phyloP scores from a whole-genome alignment of 2,113 vertebrate species.

The Dipodomys merriami region DNA sequence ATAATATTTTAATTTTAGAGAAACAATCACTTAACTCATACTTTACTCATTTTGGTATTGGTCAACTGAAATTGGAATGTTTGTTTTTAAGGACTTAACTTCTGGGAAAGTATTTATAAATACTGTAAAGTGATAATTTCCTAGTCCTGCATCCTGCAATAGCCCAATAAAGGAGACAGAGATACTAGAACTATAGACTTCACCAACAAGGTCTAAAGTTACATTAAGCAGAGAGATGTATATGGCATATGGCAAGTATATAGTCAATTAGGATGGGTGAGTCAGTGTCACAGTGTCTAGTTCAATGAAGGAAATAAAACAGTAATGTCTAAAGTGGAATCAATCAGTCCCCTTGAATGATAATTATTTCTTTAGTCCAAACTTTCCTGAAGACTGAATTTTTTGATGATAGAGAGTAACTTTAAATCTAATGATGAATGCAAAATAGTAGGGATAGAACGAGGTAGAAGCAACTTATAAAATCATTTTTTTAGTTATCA shows the following conservation, averaged over 20 bases:
- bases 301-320: background rate
- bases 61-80: background rate
- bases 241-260: background rate
- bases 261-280: background rate
- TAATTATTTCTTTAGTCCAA: background rate
- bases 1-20: background rate
- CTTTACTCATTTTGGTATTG: background rate
- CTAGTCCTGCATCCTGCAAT: background rate
- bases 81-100: background rate
- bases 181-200: background rate
- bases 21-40: conserved; percentile 18
- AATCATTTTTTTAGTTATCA: background rate
- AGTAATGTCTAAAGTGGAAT: conserved; percentile 6
- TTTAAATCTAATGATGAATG: background rate
- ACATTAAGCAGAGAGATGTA: background rate
- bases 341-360: background rate
- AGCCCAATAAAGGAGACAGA: background rate
- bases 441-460: background rate
- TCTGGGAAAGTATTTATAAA: background rate
- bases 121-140: background rate
- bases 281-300: background rate
- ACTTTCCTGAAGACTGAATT: background rate
- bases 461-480: background rate
- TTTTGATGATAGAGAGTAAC: background rate
- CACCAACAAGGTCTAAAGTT: background rate